Evolutionary conservation across 2,113 vertebrate genomes (phyloP), one percentile per base, ranked within the genome.

Genomic region (Amblyopsis rosae): DNA sequence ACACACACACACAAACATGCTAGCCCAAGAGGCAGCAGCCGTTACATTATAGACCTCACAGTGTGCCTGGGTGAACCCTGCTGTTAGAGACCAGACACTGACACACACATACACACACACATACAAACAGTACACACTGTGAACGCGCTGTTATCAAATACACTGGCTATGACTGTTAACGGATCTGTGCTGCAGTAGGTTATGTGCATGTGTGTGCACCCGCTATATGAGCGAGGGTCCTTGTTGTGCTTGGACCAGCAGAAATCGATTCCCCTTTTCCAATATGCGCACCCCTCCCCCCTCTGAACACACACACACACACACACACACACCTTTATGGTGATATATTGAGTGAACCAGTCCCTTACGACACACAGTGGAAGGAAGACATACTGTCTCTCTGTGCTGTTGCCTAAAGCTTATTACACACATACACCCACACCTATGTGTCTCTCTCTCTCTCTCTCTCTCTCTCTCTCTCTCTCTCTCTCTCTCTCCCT

Each of bases 171-270:
- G 77, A 58, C 63, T 56, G 64, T 68, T 62, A 26, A 2, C 26
- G 48, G 57, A 17, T 26, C 50, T 51, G 8, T n/a, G 32, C 33
- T 59, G 56, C 10, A 56, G 19, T 26, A 8, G 45, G 48, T 58
- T 69, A 51, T 12, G 15, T 49, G 70, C 63, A 62, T 47, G 53
- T 13, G 50, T 65, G 49, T 49, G 16, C 58, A 41, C 15, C 54
- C 32, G 33, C 15, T 75, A 64, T 70, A 69, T 75, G 59, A 26
- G n/a, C 58, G 59, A 26, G n/a, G 63, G 12, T 45, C 64, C 59
- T 35, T 57, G 35, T 69, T 65, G 41, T 82, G 73, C 79, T 33
- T 69, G 61, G 68, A 62, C 85, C 79, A 84, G 86, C 81, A 84
- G 61, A 77, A 80, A 90, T 86, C 59, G 70, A 86, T 87, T 61